Percentiles rank a stretch among this genome's conserved stretches.
Conservation (phyloP, 2,113 vertebrate genomes). For the Ariopsis seemanni region DNA sequence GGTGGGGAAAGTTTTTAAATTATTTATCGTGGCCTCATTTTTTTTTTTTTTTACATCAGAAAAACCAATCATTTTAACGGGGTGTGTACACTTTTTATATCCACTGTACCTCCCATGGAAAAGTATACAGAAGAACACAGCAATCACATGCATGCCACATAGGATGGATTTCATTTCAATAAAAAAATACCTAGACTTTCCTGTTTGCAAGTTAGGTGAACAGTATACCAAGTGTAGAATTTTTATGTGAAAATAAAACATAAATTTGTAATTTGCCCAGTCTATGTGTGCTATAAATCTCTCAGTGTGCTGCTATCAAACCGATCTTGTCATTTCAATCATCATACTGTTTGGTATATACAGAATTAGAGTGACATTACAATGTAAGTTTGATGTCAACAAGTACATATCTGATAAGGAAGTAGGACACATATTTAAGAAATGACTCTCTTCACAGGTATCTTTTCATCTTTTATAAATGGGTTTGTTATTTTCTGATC, state of each 20-base stretch:
- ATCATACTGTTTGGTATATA: neutral
- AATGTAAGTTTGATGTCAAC: neutral
- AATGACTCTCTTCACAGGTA: neutral
- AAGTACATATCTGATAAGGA: neutral
- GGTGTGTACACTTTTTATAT: too few species aligned
- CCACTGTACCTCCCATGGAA: neutral
- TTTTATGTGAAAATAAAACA: neutral
- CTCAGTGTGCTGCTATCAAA: neutral
- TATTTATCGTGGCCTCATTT: too few species aligned
- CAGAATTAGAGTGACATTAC: neutral
- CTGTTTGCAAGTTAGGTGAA: neutral
- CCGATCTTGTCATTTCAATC: neutral
- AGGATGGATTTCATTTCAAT: too few species aligned
- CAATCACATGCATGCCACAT: neutral
- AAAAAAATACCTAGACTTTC: too few species aligned
- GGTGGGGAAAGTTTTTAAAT: too few species aligned
- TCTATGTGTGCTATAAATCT: neutral
- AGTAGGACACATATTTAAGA: neutral
- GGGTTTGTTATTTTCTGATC: slow-evolving; percentile 5
- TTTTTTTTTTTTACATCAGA: too few species aligned
- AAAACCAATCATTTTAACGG: too few species aligned
- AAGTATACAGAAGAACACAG: neutral
- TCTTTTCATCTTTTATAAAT: neutral
- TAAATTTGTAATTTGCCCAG: neutral
- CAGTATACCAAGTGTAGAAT: neutral